phyloP scores from a whole-genome alignment of 1,140 invertebrate genomes.

The Aleiodes sp. region DNA sequence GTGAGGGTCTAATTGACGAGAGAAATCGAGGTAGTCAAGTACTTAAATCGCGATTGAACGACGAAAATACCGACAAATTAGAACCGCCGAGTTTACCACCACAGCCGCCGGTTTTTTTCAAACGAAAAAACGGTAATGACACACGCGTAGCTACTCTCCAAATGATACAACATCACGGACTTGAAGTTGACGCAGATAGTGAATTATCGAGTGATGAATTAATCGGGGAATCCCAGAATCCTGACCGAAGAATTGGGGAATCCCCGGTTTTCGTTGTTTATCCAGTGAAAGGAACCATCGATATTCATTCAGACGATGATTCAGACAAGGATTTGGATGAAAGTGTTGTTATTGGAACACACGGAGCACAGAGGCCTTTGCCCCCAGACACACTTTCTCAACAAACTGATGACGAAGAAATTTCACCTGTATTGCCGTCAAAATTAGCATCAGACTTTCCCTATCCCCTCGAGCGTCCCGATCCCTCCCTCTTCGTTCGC shows the following conservation, averaged over 20 bases:
- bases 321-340: conserved; percentile 64
- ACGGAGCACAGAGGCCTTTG: conserved; percentile 67
- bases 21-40: conserved; percentile 28
- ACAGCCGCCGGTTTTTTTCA: neutral
- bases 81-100: conserved; percentile 40
- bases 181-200: conserved; percentile 2
- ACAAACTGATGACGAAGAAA: conserved; percentile 43
- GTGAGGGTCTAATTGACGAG: conserved; percentile 26
- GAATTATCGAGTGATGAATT: no score
- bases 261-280: conserved; percentile 73
- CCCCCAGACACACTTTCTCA: conserved; percentile 65
- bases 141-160: neutral
- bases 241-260: conserved; percentile 50
- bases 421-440: conserved; percentile 42
- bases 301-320: conserved; percentile 45
- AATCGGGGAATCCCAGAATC: neutral
- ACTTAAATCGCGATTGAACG: conserved; percentile 45
- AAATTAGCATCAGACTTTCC: conserved; percentile 71
- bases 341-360: conserved; percentile 68
- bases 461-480: conserved; percentile 70
- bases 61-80: conserved; percentile 53
- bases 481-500: conserved; percentile 53
- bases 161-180: neutral
- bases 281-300: conserved; percentile 63
- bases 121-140: neutral